Percentiles rank a stretch among this genome's conserved stretches.
These are phyloP conservation scores for Yponomeuta plumbellus DNA, from an alignment of 2,888 invertebrate species.

Conservation along the genomic window DNA sequence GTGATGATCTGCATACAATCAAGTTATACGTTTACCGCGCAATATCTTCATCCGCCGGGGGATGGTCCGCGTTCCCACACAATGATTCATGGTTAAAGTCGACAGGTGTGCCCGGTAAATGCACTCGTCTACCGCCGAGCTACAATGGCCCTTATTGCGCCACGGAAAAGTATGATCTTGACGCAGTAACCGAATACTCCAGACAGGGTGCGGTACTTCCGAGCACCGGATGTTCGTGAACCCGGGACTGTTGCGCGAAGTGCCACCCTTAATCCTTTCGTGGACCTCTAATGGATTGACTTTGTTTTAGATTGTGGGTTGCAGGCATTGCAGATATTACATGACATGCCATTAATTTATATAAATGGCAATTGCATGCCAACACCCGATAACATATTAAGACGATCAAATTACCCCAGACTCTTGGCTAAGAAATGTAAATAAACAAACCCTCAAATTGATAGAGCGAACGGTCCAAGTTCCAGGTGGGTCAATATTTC, in stretches of 20 bases:
- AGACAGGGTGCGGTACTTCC: not conserved
- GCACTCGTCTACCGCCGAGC: not conserved
- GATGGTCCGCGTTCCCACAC: not conserved
- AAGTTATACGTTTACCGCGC: not conserved
- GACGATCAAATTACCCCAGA: too few species aligned
- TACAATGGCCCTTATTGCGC: not conserved
- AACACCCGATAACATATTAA: too few species aligned
- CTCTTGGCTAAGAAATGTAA: too few species aligned
- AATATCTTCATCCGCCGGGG: not conserved
- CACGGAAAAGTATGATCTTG: not conserved
- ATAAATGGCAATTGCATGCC: too few species aligned
- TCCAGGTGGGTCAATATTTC: too few species aligned
- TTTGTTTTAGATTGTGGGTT: too few species aligned
- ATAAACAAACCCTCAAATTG: too few species aligned
- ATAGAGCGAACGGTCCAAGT: too few species aligned
- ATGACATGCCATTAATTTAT: too few species aligned
- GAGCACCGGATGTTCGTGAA: not conserved
- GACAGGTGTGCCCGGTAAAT: not conserved
- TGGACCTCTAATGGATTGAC: not conserved
- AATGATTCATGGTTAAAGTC: not conserved
- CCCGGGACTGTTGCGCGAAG: not conserved
- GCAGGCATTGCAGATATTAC: too few species aligned
- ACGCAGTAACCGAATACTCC: not conserved
- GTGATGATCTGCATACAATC: not conserved
- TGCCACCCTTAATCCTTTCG: not conserved